Evolutionary conservation across 1,140 invertebrate species (phyloP), one percentile per base, ranked within the genome.

Genomic region (Drosophila fuyamai): DNA sequence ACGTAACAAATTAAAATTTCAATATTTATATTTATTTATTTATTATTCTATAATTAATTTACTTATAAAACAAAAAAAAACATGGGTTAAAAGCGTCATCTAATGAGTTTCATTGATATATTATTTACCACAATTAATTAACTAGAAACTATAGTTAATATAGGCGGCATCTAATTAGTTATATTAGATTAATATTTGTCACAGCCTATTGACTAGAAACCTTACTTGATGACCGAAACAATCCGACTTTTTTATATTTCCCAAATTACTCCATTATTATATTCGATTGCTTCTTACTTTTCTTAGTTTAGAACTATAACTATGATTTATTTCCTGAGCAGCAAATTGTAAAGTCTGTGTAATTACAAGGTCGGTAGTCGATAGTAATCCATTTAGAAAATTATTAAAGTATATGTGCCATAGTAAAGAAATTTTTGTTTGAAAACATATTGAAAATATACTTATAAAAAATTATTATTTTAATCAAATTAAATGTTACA

Each of bases 111-210:
- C 4, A 36, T 53, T 36, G n/a, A 53, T 12, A 16, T 36, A 18
- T 35, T 53, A 18, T 16, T 36, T 13, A 53, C 50, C 13, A 53
- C 14, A 35, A 14, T 32, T 53, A 36, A 36, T 53, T 53, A 36
- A 13, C 14, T 29, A n/a, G 23, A 48, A 48, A 48, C 23, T 13
- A 14, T 13, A 9, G 29, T 29, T 48, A 23, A 29, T n/a, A 27
- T 29, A 6, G 27, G 27, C 13, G 46, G 29, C 46, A 29, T 8
- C 46, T 48, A 48, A 48, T 48, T 23, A 48, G 23, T 7, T n/a
- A 13, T 12, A 29, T 27, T n/a, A 18, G 5, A 18, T 44, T 16
- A 23, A 23, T 23, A 23, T 23, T 14, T 44, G 3, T 7, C 6
- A 18, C 9, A 8, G 3, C 14, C 4, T 10, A 16, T 50, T 50